Evolutionary conservation across 2,888 invertebrate genomes (phyloP), one percentile per base, ranked within the genome.

Genomic region (Sarcophaga variegata): DNA sequence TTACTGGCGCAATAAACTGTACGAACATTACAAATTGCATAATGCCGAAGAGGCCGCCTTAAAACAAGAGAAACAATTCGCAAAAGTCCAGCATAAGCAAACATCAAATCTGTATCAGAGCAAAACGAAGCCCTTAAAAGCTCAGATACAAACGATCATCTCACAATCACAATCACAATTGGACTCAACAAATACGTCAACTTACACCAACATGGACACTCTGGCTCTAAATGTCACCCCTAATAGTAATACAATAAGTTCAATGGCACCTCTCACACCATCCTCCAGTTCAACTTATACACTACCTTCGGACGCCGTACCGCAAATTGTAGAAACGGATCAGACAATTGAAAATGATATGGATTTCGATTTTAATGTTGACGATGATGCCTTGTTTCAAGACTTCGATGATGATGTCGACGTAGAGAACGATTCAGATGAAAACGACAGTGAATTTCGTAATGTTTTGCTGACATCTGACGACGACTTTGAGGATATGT

Each of bases 271-370:
- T 86, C 89, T 88, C 88, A 91, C 71, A 90, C 91, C 54, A 89
- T 90, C 45, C 81, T 91, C 70, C 89, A 91, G 70, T 77, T 90
- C 91, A 0, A 91, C 87, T 2, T 87, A 87, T 11, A 85, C 81
- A 2, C 71, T 92, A 84, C 92, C 92, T 2, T 91, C 91, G 1
- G 92, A 92, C 88, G 92, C 90, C 20, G 90, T 92, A 90, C 92
- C 89, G 10, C 89, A 92, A 59, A 89, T 91, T 37, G 92, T 91
- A 0, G 92, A 92, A 89, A 92, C 91, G 5, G 92, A 92, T 79
- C 91, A 91, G 63, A 91, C 91, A n/a, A 92, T 92, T n/a, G 92
- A 92, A 80, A 91, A 91, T 74, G 91, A 90, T 71, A 90, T 92
- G n/a, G 91, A 91, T 78, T 88, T 92, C 60, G 91, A 91, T 81